Base-by-base conservation (phyloP, 2,113 vertebrate species). In the Tragulus kanchil region DNA sequence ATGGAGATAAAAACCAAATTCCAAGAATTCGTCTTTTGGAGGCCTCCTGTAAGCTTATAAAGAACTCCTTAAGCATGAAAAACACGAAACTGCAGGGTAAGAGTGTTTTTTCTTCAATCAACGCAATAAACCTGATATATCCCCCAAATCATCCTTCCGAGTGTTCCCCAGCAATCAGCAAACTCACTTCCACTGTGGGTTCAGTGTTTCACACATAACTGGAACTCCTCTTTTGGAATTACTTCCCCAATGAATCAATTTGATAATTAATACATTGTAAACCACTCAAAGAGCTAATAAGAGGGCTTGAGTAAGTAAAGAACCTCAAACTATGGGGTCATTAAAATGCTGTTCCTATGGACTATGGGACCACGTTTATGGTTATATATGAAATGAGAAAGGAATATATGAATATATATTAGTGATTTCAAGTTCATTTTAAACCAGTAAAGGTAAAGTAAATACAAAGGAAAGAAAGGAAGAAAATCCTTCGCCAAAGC, bases 1-100 rank as follows among this genome's bases (percentile, higher is more conserved):
- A 28, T 13, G 19, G 71, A 95, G 91, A 93, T 86, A 82, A 93
- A 58, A 31, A 97, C 83, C 67, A 62, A 52, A 97, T 93, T 89
- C 94, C 28, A 0, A 78, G 58, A 61, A 88, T 95, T 94, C 86
- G 64, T 95, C 87, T 62, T 69, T 54, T 6, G 64, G n/a, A 82
- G 58, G 50, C 19, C 23, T 52, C 58, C 71, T 10, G 8, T 75
- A 48, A 88, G 67, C 28, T 15, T 71, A 83, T 16, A 59, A 87
- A 91, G 93, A 73, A 59, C 54, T 54, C 92, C 54, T 78, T 5
- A 58, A 87, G 81, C 50, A 45, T 86, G 82, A 48, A 91, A 87
- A 85, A 89, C 65, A 78, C 8, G 62, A 93, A 69, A 87, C 59
- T 45, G 5, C 48, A 16, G 21, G 21, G 75, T 56, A 21, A 23